Evolutionary conservation across 2,113 vertebrate species (phyloP), one percentile per base, ranked within the genome.

Genomic region (Cynopterus brachyotis): DNA sequence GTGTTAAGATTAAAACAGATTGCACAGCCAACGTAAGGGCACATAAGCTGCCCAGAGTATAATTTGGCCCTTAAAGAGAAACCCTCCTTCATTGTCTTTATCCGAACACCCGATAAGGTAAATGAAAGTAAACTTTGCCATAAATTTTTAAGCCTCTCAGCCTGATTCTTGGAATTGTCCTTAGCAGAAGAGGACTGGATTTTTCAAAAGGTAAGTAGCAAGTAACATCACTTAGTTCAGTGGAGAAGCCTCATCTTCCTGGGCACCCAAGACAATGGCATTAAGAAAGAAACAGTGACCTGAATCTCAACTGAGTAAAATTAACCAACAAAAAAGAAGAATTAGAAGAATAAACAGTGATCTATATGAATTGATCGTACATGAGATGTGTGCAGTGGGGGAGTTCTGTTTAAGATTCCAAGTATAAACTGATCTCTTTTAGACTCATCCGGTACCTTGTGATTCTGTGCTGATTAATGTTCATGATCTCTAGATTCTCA

Each of bases 1-100:
- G 97, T 98, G 93, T 85, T 97, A 98, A 97, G 95, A 98, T 94
- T 94, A 96, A 97, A 98, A 97, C 95, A 80, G 97, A 97, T 97
- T 84, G 12, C 32, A 11, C 75, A 95, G 94, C 81, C 72, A 70
- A 85, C 55, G 40, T 69, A 96, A 92, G 97, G 26, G 42, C 78
- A 96, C 0, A 0, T 89, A 84, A 72, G 84, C 93, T 97, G 24
- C 86, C 59, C 87, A 2, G 92, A 45, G 67, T 93, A 84, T 64
- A 70, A 60, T 94, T 96, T 95, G 96, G 81, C 45, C 95, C 76
- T 90, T 70, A 16, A 96, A 96, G 96, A 97, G 73, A 97, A 97
- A 91, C 75, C 67, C 55, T 94, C 92, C 16, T 32, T 94, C 73
- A 66, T 93, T 0, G 1, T 97, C 88, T 28, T 9, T 89, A 55